These are phyloP conservation scores for Cotesia chilonis DNA, from an alignment of 1,140 invertebrate genomes.

Conservation along the genomic window DNA sequence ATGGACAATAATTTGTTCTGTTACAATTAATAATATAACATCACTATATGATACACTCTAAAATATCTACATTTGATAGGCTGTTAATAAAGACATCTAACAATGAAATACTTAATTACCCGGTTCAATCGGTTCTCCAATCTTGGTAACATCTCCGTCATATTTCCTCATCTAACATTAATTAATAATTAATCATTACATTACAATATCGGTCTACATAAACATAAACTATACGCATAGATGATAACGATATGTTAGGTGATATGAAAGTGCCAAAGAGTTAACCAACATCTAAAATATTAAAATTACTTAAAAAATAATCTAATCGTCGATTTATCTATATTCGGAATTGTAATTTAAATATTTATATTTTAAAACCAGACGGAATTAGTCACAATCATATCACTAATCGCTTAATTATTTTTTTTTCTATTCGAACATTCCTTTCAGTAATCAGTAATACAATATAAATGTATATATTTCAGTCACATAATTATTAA, in stretches of 20 bases:
- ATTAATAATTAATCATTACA: too few species aligned
- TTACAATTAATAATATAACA: conserved; percentile 26
- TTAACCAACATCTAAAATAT: conserved; percentile 7
- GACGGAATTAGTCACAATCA: conserved; percentile 10
- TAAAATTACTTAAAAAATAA: conserved; percentile 23
- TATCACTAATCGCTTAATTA: conserved; percentile 13
- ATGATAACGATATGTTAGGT: conserved; percentile 41
- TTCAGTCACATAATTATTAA: conserved; percentile 2
- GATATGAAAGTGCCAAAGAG: conserved; percentile 38
- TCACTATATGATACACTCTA: conserved; percentile 20
- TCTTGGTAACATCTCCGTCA: background rate
- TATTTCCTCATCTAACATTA: background rate
- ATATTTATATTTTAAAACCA: background rate
- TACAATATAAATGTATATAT: conserved; percentile 7
- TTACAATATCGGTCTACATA: conserved; percentile 17
- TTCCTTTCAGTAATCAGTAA: conserved; percentile 3
- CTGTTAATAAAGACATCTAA: conserved; percentile 8
- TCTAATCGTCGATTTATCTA: conserved; percentile 25
- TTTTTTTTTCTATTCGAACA: background rate
- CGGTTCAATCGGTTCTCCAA: too few species aligned
- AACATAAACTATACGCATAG: conserved; percentile 6
- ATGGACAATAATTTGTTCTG: conserved; percentile 43
- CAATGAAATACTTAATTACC: background rate
- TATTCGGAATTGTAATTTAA: background rate
- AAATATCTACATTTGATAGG: conserved; percentile 33